Percentiles rank a stretch among this genome's conserved stretches.
phyloP scores from a whole-genome alignment of 2,888 invertebrate genomes.

The Drosophila planitibia region DNA sequence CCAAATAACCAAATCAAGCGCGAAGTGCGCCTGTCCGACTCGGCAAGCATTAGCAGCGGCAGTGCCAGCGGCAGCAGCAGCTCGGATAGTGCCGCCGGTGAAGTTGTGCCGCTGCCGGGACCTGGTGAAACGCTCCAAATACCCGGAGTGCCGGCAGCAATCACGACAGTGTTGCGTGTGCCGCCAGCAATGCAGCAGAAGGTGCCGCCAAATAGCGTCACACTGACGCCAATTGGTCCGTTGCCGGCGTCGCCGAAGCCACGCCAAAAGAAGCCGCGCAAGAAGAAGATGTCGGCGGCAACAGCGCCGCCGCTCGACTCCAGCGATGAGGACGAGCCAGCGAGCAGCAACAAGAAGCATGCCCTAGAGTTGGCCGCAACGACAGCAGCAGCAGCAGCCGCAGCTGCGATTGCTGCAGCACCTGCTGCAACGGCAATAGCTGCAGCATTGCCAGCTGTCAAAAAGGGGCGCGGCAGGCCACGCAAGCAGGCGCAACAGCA shows the following conservation, averaged over 20 bases:
- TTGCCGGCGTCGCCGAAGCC: slow-evolving; percentile 71
- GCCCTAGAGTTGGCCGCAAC: slow-evolving; percentile 38
- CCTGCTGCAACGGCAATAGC: slow-evolving; percentile 47
- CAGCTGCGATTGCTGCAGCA: slow-evolving; percentile 25
- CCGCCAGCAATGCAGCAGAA: slow-evolving; percentile 44
- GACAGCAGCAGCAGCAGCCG: slow-evolving; percentile 15
- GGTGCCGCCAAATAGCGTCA: slow-evolving; percentile 70
- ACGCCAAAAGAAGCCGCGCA: slow-evolving; percentile 78
- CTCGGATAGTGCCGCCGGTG: slow-evolving; percentile 67
- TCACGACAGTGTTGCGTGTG: slow-evolving; percentile 70
- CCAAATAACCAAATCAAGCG: slow-evolving; percentile 83
- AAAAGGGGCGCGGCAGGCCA: slow-evolving; percentile 85
- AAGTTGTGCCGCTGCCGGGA: slow-evolving; percentile 64
- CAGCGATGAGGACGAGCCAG: slow-evolving; percentile 82
- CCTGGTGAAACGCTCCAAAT: slow-evolving; percentile 79
- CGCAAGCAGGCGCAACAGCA: slow-evolving; percentile 82
- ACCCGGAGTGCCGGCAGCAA: slow-evolving; percentile 82
- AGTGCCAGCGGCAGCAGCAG: slow-evolving; percentile 63
- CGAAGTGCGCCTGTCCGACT: slow-evolving; percentile 69
- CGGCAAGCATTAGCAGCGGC: slow-evolving; percentile 46
- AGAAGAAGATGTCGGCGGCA: slow-evolving; percentile 68
- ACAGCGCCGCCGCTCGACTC: slow-evolving; percentile 66
- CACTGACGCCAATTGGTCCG: slow-evolving; percentile 75
- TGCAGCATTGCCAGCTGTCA: slow-evolving; percentile 59
- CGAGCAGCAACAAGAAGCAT: slow-evolving; percentile 51